These are phyloP conservation scores for Triops longicaudatus DNA, from an alignment of 1,140 invertebrate genomes.

Conservation along the genomic window DNA sequence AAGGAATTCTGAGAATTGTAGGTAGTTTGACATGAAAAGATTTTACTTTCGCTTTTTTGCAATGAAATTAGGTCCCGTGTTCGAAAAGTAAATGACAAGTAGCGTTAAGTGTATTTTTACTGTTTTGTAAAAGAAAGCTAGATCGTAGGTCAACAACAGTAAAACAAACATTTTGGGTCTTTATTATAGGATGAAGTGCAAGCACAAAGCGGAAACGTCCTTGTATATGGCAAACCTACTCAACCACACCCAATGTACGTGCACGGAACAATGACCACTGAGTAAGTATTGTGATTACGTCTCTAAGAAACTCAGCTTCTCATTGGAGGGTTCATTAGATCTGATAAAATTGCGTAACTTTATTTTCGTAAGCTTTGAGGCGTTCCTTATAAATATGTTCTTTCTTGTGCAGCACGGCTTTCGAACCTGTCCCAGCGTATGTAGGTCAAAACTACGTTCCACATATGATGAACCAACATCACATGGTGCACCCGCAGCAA, in stretches of 20 bases:
- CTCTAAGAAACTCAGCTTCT: neutral
- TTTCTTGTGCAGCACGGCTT: neutral
- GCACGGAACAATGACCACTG: conserved; percentile 16
- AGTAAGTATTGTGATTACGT: neutral
- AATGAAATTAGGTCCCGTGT: neutral
- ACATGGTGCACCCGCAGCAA: conserved; percentile 26
- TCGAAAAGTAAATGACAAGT: neutral
- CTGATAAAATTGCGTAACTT: too few species aligned
- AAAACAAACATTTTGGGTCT: conserved; percentile 29
- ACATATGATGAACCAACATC: conserved; percentile 13
- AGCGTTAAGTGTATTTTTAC: too few species aligned
- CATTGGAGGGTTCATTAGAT: neutral
- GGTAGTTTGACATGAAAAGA: too few species aligned
- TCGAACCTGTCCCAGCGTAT: neutral
- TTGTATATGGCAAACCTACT: neutral
- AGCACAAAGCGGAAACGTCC: neutral
- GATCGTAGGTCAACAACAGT: conserved; percentile 28
- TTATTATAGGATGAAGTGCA: conserved; percentile 24
- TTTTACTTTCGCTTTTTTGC: too few species aligned
- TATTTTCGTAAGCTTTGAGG: neutral
- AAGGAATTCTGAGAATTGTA: too few species aligned
- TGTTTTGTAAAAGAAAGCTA: neutral
- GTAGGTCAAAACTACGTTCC: neutral
- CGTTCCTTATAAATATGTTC: neutral
- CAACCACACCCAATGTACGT: conserved; percentile 21